phyloP scores from a whole-genome alignment of 2,113 vertebrate species.

The Odobenus rosmarus region DNA sequence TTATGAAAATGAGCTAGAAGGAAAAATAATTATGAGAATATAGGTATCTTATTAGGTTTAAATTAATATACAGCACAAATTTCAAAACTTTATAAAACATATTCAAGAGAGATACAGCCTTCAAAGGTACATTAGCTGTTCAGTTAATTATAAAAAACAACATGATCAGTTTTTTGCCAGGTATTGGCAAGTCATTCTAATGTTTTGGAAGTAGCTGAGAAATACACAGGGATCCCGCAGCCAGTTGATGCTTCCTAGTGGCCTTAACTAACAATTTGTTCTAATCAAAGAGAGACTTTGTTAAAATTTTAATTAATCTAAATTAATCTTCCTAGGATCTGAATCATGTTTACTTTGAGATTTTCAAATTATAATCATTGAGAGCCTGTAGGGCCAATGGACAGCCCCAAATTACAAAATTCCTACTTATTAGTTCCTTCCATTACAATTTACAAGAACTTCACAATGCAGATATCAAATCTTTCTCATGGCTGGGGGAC shows the following conservation, averaged over 20 bases:
- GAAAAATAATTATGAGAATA: slow-evolving; percentile 47
- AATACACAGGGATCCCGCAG: not conserved
- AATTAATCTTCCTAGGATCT: slow-evolving; percentile 51
- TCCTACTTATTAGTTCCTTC: not conserved
- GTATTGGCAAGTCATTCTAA: slow-evolving; percentile 22
- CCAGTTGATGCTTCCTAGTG: not conserved
- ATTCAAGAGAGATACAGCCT: not conserved
- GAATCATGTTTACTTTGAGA: slow-evolving; percentile 49
- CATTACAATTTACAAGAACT: slow-evolving; percentile 39
- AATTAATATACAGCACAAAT: slow-evolving; percentile 39
- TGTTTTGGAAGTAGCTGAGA: not conserved
- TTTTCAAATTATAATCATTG: slow-evolving; percentile 34
- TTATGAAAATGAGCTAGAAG: slow-evolving; percentile 45
- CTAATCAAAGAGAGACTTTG: slow-evolving; percentile 55
- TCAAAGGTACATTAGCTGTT: slow-evolving; percentile 36
- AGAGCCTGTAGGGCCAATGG: not conserved
- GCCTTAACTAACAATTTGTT: slow-evolving; percentile 40
- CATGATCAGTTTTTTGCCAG: slow-evolving; percentile 7
- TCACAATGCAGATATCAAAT: not conserved
- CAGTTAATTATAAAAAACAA: slow-evolving; percentile 45
- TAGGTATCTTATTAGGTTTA: not conserved
- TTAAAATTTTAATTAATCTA: slow-evolving; percentile 64
- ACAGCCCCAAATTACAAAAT: slow-evolving; percentile 39
- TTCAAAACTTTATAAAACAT: slow-evolving; percentile 15
- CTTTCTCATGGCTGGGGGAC: not conserved